phyloP scores from a whole-genome alignment of 2,888 invertebrate genomes.

The Blomia tropicalis region DNA sequence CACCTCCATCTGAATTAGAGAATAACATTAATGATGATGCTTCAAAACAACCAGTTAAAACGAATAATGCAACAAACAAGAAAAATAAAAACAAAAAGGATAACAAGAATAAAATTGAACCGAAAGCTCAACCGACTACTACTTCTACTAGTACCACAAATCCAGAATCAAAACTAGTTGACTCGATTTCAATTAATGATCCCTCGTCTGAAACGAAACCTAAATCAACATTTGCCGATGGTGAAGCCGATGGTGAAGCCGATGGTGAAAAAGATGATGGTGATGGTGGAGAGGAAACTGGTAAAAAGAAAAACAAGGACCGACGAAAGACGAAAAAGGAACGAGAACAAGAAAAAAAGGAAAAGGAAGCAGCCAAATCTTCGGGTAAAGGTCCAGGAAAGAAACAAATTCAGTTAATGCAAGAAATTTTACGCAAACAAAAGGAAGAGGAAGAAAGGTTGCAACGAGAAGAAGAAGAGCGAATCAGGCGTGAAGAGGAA shows the following conservation, averaged over 20 bases:
- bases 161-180: background rate
- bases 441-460: constrained; percentile 47
- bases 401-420: constrained; percentile 60
- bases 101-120: constrained; percentile 19
- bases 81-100: constrained; percentile 25
- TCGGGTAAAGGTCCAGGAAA: constrained; percentile 23
- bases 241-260: background rate
- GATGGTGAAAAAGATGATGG: background rate
- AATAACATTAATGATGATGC: background rate
- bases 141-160: background rate
- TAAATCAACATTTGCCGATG: background rate
- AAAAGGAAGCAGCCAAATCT: constrained; percentile 1
- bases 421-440: constrained; percentile 51
- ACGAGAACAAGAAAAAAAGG: constrained; percentile 25
- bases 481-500: constrained; percentile 54
- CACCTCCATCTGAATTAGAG: background rate
- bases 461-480: constrained; percentile 48
- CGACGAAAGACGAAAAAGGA: constrained; percentile 49
- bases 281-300: constrained; percentile 23
- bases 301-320: constrained; percentile 34
- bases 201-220: background rate
- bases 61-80: constrained; percentile 16
- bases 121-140: background rate
- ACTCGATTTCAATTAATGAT: too few relatives aligned
- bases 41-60: background rate